phyloP scores from a whole-genome alignment of 2,113 vertebrate species.

The Apteryx mantelli region DNA sequence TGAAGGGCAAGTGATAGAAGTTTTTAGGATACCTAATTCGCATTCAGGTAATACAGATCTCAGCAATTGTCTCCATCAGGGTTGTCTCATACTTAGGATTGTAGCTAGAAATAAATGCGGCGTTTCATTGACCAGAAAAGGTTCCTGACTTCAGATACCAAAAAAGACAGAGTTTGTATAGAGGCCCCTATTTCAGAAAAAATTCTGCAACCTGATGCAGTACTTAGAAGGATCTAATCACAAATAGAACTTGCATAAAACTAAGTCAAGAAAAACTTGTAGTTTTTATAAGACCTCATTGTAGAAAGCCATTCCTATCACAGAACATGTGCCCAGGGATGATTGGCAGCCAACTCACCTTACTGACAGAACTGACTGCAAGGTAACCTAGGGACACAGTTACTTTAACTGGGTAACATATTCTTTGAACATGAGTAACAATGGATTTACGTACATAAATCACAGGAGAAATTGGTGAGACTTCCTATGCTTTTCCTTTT shows the following conservation, averaged over 20 bases:
- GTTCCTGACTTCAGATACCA: neutral
- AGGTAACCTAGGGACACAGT: neutral
- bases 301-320: neutral
- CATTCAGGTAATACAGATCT: neutral
- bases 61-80: neutral
- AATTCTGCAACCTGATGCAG: neutral
- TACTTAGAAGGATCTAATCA: neutral
- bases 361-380: neutral
- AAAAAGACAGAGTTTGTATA: neutral
- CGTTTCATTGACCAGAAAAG: neutral
- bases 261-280: neutral
- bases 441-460: neutral
- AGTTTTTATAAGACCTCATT: neutral
- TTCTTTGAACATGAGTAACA: neutral
- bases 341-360: neutral
- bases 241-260: too few species aligned
- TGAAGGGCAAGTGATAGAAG: neutral
- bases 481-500: neutral
- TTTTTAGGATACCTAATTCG: neutral
- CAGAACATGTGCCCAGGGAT: neutral
- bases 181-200: neutral
- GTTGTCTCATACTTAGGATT: neutral
- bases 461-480: neutral
- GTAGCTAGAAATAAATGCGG: neutral
- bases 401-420: neutral